Conservation (phyloP, 2,888 invertebrate genomes). For the Caenorhabditis afra region DNA sequence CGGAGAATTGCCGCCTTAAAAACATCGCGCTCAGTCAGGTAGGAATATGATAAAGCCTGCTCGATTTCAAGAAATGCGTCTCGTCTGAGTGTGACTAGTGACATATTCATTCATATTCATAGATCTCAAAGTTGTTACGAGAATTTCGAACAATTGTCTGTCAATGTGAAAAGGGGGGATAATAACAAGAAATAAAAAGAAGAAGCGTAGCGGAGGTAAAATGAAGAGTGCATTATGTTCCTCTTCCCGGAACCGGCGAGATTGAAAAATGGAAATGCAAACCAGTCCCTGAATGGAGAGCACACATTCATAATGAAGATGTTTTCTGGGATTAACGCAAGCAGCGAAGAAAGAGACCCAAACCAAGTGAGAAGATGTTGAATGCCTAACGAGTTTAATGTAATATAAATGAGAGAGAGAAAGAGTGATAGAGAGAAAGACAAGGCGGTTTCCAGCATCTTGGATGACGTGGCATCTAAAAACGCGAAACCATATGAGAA, state of each 20-base stretch:
- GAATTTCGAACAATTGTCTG: neutral
- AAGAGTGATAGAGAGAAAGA: too few relatives aligned
- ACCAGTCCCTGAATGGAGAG: neutral
- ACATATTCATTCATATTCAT: too few relatives aligned
- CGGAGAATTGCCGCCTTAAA: too few relatives aligned
- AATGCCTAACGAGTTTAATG: slow-evolving; percentile 51
- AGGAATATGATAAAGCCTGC: too few relatives aligned
- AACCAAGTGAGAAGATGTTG: slow-evolving; percentile 26
- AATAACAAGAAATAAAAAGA: too few relatives aligned
- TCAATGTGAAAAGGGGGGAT: too few relatives aligned
- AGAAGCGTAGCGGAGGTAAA: too few relatives aligned
- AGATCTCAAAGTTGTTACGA: too few relatives aligned
- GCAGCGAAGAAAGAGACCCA: too few relatives aligned
- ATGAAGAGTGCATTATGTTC: slow-evolving; percentile 2
- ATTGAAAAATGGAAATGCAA: neutral
- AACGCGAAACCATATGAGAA: slow-evolving; percentile 18
- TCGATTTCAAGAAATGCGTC: too few relatives aligned
- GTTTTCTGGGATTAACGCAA: slow-evolving; percentile 21
- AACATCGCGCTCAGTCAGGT: too few relatives aligned
- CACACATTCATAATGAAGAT: slow-evolving; percentile 1
- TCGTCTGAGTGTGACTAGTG: too few relatives aligned
- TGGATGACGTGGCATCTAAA: slow-evolving; percentile 38
- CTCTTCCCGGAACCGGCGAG: neutral
- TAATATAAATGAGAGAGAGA: slow-evolving; percentile 48
- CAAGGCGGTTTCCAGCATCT: neutral